Evolutionary conservation across 2,797 vertebrate species (phyloP).

Genomic region (Scyliorhinus canicula): DNA sequence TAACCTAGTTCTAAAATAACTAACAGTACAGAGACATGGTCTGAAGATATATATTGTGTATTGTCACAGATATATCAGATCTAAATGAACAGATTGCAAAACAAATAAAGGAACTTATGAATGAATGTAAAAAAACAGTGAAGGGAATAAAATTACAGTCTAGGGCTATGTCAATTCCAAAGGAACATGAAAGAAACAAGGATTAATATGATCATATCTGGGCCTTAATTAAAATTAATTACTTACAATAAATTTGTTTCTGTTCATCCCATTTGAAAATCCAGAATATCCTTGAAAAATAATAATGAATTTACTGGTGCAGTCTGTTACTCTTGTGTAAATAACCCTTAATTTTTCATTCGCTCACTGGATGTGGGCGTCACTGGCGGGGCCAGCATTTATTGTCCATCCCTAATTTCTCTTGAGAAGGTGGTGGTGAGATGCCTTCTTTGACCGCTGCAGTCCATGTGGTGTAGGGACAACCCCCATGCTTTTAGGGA

Average conservation of each 20-base stretch:
- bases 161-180: not conserved
- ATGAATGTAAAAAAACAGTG: not conserved
- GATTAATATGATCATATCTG: constrained; percentile 1
- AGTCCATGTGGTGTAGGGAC: no score
- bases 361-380: no score
- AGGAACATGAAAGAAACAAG: not conserved
- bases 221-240: not conserved
- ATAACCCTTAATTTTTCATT: not conserved
- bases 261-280: not conserved
- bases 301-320: not conserved
- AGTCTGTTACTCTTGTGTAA: not conserved
- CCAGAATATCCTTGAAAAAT: not conserved
- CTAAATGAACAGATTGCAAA: not conserved
- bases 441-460: no score
- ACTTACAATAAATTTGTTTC: not conserved
- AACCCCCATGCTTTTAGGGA: no score
- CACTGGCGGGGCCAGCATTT: no score
- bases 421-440: no score
- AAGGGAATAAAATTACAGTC: not conserved
- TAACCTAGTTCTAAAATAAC: not conserved
- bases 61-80: not conserved
- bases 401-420: no score
- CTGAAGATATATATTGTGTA: not conserved
- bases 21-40: not conserved
- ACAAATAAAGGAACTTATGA: not conserved